phyloP scores from a whole-genome alignment of 2,888 invertebrate genomes.

The Hedya salicella region DNA sequence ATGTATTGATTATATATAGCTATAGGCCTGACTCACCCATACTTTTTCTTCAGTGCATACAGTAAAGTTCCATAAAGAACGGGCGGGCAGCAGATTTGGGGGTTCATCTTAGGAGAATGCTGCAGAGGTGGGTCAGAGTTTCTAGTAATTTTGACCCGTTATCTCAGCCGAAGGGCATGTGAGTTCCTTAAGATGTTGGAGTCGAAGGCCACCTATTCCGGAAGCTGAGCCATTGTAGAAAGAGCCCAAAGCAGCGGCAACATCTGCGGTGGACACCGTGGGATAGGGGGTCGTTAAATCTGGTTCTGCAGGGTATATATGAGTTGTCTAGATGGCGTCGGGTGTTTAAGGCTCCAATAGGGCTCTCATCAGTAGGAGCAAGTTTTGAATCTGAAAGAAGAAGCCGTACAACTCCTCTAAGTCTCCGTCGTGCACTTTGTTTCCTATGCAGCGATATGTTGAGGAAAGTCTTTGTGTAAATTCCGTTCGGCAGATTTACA shows the following conservation, averaged over 20 bases:
- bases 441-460: too few relatives aligned
- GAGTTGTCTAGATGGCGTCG: too few relatives aligned
- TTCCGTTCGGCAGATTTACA: too few relatives aligned
- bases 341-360: too few relatives aligned
- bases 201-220: not conserved
- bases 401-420: too few relatives aligned
- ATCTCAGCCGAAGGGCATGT: not conserved
- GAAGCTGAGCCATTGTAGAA: not conserved
- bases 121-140: not conserved
- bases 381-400: too few relatives aligned
- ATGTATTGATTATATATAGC: not conserved
- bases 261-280: not conserved
- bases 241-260: not conserved
- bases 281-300: too few relatives aligned
- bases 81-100: not conserved
- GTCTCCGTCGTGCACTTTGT: too few relatives aligned
- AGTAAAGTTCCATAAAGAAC: not conserved
- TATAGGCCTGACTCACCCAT: conserved; percentile 3
- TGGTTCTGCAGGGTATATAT: too few relatives aligned
- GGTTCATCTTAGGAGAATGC: not conserved
- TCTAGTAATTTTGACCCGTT: not conserved
- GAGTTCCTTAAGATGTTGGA: not conserved
- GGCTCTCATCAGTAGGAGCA: too few relatives aligned
- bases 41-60: not conserved
- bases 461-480: too few relatives aligned